Base-by-base conservation (phyloP, 2,113 vertebrate species). In the Dipodomys merriami region DNA sequence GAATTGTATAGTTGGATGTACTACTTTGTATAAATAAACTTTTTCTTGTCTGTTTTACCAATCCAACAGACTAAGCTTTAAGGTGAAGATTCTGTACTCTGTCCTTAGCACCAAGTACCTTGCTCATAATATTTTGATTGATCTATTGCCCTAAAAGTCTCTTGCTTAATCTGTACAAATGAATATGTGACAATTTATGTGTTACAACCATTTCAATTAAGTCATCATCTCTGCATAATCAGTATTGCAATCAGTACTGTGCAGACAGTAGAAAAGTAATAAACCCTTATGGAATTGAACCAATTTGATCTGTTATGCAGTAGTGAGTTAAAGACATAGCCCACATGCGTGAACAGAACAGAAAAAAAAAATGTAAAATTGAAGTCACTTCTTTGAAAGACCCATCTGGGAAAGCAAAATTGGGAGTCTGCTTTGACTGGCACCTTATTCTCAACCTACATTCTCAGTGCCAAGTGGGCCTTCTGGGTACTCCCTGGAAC, bases 381-480 rank as follows among this genome's bases (percentile, higher is more conserved):
- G 53, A 62, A 95, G 76, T 62, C 67, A 25, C 83, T 91, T 91
- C 19, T 81, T 29, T 39, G 4, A 0, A 13, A 94, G 71, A 39
- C 76, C 76, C 82, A 76, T 16, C 30, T 68, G 79, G 91, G 33
- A 77, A 90, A 77, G 80, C 74, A 64, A 9, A 83, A 73, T 76
- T 57, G 82, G 90, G 72, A 93, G 29, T 44, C 9, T 67, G 35
- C 91, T 92, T 6, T 20, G 85, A 88, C 86, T 90, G 62, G 62
- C 69, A 65, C 79, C 49, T 88, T 25, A 8, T 78, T 72, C 53
- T 62, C 67, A 79, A 35, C 5, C 29, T 93, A 60, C 62, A 78
- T 49, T n/a, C 69, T 88, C 74, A 33, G 27, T 90, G 92, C 94
- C 92, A 92, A 49, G 13, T 8, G 60, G 74, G n/a, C 72, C 89